Base-by-base conservation (phyloP, 2,888 invertebrate genomes). In the Pammene fasciana region DNA sequence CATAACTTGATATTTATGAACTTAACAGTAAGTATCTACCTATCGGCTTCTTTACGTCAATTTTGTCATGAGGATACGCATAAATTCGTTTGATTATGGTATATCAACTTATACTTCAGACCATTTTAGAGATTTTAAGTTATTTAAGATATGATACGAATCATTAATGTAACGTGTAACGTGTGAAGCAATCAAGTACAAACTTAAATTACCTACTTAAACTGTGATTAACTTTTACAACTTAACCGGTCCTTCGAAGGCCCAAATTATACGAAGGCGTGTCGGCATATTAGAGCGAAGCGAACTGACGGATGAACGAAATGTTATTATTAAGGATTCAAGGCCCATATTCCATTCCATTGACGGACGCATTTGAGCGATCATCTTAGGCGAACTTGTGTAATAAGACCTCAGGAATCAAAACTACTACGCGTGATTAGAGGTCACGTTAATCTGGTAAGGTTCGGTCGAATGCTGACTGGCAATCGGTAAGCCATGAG, bases 251-350 rank as follows among this genome's bases (percentile, higher is more conserved):
- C 68, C 64, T 6, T 52, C 56, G 16, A 62, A 45, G 59, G 10
- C 34, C 56, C 36, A 65, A 68, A 68, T 59, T 65, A 57, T 38
- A 52, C 56, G 26, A 52, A 56, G 68, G 68, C 68, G 64, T 65
- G 59, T 38, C 64, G 50, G 50, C 54, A 54, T 55, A 55, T 67
- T 55, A 64, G 68, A 45, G 50, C 43, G 38, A 43, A 38, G 50
- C 45, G n/a, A 52, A 68, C 64, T 64, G 64, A 65, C 68, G 46
- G 68, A 64, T 57, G 36, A n/a, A 52, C 36, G 57, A 59, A 59
- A 68, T 52, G 68, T 68, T 68, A 59, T 65, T 68, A 68, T 68
- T 64, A 68, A 65, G 64, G 68, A 65, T 68, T 57, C 52, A 36
- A 54, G 34, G 54, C 34, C n/a, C 34, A 8, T 34, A 54, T 54